Percentiles rank a stretch among this genome's conserved stretches.
Evolutionary conservation across 2,888 invertebrate genomes (phyloP).

Genomic region (Platycheirus albimanus): DNA sequence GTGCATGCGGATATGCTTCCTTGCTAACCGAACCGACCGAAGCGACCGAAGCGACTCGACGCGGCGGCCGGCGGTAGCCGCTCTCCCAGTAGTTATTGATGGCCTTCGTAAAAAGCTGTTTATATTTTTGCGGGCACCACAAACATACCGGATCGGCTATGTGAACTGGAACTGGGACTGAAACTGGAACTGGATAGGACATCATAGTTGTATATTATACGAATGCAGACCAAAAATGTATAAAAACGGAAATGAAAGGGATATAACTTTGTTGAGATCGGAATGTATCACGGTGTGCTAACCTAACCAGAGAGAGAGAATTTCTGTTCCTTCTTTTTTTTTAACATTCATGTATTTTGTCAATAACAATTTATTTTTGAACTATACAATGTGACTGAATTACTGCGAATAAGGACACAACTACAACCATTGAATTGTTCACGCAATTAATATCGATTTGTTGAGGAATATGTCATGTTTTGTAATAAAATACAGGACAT

Average conservation of each 20-base stretch:
- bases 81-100: slow-evolving; percentile 55
- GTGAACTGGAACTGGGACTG: slow-evolving; percentile 5
- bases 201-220: slow-evolving; percentile 22
- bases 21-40: background rate
- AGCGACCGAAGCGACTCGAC: background rate
- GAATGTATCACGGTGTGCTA: background rate
- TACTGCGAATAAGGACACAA: background rate
- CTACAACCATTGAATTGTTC: background rate
- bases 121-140: slow-evolving; percentile 42
- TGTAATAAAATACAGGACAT: too few relatives aligned
- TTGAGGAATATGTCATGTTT: background rate
- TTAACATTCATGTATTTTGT: too few relatives aligned
- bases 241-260: slow-evolving; percentile 34
- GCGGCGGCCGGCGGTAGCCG: slow-evolving; percentile 16
- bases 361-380: background rate
- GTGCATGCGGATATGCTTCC: slow-evolving; percentile 12
- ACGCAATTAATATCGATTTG: background rate
- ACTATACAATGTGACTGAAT: background rate
- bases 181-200: slow-evolving; percentile 24
- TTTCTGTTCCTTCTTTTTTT: too few relatives aligned
- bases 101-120: slow-evolving; percentile 46
- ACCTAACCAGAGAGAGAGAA: background rate
- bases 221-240: slow-evolving; percentile 20
- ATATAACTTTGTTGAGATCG: slow-evolving; percentile 33
- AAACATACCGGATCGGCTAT: slow-evolving; percentile 16